Percentiles rank a stretch among this genome's conserved stretches.
Evolutionary conservation across 2,113 vertebrate genomes (phyloP).

Genomic region (Tonatia bakeri): DNA sequence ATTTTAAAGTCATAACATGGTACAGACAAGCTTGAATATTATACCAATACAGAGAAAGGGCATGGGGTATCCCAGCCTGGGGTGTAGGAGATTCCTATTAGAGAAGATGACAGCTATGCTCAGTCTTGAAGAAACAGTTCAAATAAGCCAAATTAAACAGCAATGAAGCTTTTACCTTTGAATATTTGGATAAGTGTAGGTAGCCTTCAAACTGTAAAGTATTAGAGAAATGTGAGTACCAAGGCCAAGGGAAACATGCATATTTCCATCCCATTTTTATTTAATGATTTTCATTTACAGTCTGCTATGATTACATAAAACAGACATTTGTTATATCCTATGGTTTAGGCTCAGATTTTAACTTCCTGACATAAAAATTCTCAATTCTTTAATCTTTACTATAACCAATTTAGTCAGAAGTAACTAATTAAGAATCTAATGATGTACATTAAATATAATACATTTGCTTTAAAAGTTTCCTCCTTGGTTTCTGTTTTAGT

Average conservation of each 20-base stretch:
- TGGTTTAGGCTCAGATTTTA: neutral
- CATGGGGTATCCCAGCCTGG: neutral
- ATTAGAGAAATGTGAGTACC: neutral
- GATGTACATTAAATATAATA: neutral
- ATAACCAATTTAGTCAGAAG: neutral
- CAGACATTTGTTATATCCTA: neutral
- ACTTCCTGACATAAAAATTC: neutral
- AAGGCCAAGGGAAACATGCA: neutral
- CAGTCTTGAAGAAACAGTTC: neutral
- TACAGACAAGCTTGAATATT: neutral
- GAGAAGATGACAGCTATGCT: neutral
- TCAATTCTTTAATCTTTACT: neutral
- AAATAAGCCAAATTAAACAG: neutral
- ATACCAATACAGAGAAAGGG: neutral
- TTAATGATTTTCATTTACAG: conserved; percentile 26
- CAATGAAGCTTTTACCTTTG: neutral
- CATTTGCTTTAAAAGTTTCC: neutral
- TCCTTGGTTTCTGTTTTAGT: neutral
- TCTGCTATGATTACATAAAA: neutral
- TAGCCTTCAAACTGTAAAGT: neutral
- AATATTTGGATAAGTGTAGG: neutral
- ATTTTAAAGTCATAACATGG: neutral
- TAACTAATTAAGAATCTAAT: neutral
- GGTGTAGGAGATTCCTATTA: neutral
- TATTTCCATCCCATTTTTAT: neutral